A percentile compares a stretch with the other conserved stretches of the same genome.
Evolutionary conservation across 2,888 invertebrate genomes (phyloP).

Genomic region (Pheosia tremula): DNA sequence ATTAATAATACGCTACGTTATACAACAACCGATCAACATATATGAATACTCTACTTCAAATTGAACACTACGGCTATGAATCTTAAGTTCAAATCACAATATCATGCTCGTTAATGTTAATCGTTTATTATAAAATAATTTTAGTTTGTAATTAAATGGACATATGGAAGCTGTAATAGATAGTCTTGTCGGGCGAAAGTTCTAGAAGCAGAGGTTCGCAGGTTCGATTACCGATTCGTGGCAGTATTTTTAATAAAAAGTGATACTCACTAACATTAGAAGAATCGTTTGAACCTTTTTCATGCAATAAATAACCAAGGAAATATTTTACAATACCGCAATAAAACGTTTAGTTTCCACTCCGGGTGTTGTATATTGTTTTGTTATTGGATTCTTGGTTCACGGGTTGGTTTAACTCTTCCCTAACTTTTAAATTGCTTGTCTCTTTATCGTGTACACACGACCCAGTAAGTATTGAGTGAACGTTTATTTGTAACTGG

Average conservation of each 20-base stretch:
- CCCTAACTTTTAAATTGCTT: constrained; percentile 7
- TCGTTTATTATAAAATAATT: background rate
- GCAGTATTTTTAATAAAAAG: no score
- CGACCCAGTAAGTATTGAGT: background rate
- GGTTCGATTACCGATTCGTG: background rate
- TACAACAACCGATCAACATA: background rate
- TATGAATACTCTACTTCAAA: background rate
- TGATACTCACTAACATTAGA: background rate
- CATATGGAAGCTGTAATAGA: background rate
- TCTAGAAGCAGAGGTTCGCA: background rate
- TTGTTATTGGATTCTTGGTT: constrained; percentile 9
- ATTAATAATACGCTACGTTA: constrained; percentile 2
- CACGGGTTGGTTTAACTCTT: constrained; percentile 1
- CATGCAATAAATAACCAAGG: background rate
- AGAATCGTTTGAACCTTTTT: background rate
- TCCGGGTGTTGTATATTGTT: constrained; percentile 2
- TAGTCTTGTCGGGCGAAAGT: background rate
- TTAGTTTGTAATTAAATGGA: background rate
- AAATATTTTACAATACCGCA: constrained; percentile 7
- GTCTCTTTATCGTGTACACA: constrained; percentile 3
- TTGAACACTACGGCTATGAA: background rate
- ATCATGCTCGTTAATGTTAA: background rate
- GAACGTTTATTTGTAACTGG: background rate
- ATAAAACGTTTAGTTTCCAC: constrained; percentile 7
- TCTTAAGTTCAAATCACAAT: background rate